Base-by-base conservation (phyloP, 53 echinoderm and acorn worm genomes). In the Arbacia lixula region DNA sequence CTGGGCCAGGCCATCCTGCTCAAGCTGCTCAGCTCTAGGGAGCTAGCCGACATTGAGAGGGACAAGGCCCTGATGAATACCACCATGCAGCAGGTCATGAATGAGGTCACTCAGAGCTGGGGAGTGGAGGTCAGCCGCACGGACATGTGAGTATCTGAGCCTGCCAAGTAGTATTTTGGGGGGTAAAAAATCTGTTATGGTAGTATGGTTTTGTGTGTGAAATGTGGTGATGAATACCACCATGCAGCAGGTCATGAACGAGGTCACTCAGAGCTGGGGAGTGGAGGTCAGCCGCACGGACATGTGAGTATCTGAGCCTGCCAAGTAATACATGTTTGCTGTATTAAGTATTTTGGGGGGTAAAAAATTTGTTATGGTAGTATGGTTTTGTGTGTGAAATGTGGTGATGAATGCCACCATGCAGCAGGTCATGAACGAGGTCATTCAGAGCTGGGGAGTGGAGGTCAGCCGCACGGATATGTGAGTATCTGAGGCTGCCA, bases 201-300 rank as follows among this genome's bases (percentile, higher is more conserved):
- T n/a, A n/a, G n/a, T n/a, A n/a, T n/a, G n/a, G n/a, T n/a, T n/a
- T n/a, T n/a, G n/a, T n/a, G n/a, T n/a, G n/a, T n/a, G n/a, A n/a
- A n/a, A n/a, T n/a, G n/a, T n/a, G n/a, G n/a, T 71, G 14, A 63
- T 98, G 16, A 88, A 86, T 29, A 62, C 76, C 19, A 35, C 83
- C 16, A 88, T 98, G 66, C 98, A 90, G 65, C 90, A 94, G 24
- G 89, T 90, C 27, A 88, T 98, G 94, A 98, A 98, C 49, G 32
- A 65, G 12, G 90, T 90, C 14, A 92, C 98, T 1, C 86, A 86
- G 54, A 90, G 77, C 30, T 98, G 98, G 98, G 98, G 98, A 0
- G 94, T 98, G 5, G 94, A 94, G 60, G 85, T 98, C 80, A 94
- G 94, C 88, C 85, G 92, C 16, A 92, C 93, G 17, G 98, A 98